Evolutionary conservation across 2,888 invertebrate species (phyloP).

Genomic region (Temnothorax ravouxi): DNA sequence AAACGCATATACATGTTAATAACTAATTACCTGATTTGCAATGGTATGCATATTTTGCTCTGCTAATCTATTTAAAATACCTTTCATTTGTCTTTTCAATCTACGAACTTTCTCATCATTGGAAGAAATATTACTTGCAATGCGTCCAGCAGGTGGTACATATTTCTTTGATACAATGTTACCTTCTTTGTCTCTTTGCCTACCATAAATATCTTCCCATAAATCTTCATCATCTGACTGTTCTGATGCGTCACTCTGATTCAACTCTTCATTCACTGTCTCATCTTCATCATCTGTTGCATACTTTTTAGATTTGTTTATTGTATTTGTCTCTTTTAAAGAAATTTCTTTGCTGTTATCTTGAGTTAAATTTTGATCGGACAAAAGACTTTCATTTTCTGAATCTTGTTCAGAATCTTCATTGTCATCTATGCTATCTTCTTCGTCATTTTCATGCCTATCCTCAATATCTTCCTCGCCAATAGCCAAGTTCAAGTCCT

Average conservation of each 20-base stretch:
- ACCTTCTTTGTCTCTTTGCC: conserved; percentile 93
- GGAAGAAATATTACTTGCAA: conserved; percentile 86
- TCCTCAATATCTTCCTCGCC: conserved; percentile 11
- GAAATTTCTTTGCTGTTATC: neutral
- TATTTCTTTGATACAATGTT: conserved; percentile 92
- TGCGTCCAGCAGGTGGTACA: conserved; percentile 93
- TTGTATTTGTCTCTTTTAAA: conserved; percentile 53
- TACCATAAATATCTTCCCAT: conserved; percentile 98
- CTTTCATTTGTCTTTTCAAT: conserved; percentile 94
- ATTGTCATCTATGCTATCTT: conserved; percentile 62
- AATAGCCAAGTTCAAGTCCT: conserved; percentile 51
- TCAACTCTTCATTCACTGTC: conserved; percentile 62
- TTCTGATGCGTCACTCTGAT: conserved; percentile 54
- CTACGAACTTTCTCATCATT: conserved; percentile 89
- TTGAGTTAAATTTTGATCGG: neutral
- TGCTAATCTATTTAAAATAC: conserved; percentile 94
- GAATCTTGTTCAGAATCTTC: conserved; percentile 61
- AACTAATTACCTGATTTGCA: conserved; percentile 87
- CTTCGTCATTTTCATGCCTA: neutral
- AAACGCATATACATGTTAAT: neutral
- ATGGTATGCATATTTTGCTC: conserved; percentile 96
- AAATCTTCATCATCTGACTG: conserved; percentile 77
- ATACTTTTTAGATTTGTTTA: neutral
- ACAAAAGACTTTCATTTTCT: conserved; percentile 60
- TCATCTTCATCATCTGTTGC: conserved; percentile 55